Evolutionary conservation across 2,113 vertebrate species (phyloP).

Genomic region (Bombycilla garrulus): DNA sequence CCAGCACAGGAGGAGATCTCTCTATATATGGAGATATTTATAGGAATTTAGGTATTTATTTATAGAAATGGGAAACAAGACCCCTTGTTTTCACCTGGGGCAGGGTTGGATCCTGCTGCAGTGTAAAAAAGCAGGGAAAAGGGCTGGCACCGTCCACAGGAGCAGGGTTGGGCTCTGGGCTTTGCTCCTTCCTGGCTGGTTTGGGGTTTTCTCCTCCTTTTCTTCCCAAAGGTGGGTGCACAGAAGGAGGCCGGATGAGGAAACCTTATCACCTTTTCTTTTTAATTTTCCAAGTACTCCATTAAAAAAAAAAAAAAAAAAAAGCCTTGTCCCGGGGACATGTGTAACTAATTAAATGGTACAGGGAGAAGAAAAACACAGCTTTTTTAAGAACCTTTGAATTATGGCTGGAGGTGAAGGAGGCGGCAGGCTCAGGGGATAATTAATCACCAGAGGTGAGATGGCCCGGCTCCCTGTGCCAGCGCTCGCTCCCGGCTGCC

Average conservation of each 20-base stretch:
- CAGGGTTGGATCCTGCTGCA: neutral
- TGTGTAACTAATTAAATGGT: conserved; percentile 62
- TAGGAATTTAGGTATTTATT: neutral
- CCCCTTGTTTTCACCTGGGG: neutral
- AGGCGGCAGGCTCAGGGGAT: conserved; percentile 45
- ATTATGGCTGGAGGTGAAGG: conserved; percentile 60
- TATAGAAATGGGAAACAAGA: neutral
- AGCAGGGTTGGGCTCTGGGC: neutral
- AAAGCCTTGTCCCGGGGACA: neutral
- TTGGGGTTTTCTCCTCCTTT: neutral
- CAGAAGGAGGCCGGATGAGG: neutral
- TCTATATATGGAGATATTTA: neutral
- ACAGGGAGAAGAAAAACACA: conserved; percentile 47
- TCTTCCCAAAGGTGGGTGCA: neutral
- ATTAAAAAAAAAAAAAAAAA: too few species aligned
- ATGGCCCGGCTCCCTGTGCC: neutral
- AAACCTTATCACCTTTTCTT: neutral
- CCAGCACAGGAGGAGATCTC: neutral
- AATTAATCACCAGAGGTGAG: conserved; percentile 59
- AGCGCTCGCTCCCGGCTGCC: neutral
- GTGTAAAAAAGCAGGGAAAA: neutral
- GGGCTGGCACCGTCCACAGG: accelerated
- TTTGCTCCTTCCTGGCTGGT: neutral
- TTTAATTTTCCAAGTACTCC: neutral
- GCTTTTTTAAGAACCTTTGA: conserved; percentile 38